A percentile compares a stretch with the other conserved stretches of the same genome.
phyloP scores from a whole-genome alignment of 2,888 invertebrate species.

The Peribatodes rhomboidaria region DNA sequence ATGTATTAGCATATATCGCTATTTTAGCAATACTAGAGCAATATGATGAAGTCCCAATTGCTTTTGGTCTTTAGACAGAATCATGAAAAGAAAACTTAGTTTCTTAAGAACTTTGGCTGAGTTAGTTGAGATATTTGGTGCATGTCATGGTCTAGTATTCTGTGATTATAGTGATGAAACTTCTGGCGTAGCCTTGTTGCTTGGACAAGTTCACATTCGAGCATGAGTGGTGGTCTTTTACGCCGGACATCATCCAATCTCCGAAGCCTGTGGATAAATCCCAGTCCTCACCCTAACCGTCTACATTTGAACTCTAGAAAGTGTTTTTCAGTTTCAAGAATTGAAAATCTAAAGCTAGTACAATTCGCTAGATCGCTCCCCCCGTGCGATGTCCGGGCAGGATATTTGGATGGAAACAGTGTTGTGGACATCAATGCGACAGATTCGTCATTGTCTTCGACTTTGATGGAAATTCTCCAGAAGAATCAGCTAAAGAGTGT shows the following conservation, averaged over 20 bases:
- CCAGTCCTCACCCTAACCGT: constrained; percentile 47
- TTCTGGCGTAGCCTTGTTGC: too few species aligned
- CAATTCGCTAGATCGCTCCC: constrained; percentile 88
- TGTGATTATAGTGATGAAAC: too few species aligned
- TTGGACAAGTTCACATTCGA: not conserved
- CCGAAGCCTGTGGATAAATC: constrained; percentile 56
- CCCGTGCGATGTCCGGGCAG: constrained; percentile 88
- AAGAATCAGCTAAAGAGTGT: constrained; percentile 68
- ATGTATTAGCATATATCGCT: too few species aligned
- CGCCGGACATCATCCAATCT: constrained; percentile 56
- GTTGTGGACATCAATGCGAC: constrained; percentile 90
- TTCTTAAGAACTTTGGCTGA: too few species aligned
- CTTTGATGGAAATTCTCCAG: constrained; percentile 78
- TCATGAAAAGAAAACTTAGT: too few species aligned
- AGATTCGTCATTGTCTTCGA: constrained; percentile 69
- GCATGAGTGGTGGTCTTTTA: constrained; percentile 59
- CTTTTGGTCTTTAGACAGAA: too few species aligned
- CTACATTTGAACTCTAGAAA: constrained; percentile 43
- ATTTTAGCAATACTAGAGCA: too few species aligned
- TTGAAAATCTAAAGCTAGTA: constrained; percentile 89
- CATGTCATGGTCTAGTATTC: too few species aligned
- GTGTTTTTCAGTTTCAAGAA: constrained; percentile 61
- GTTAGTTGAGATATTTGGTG: too few species aligned
- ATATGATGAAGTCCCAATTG: too few species aligned
- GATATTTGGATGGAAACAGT: constrained; percentile 88